Conservation (phyloP, 2,797 vertebrate species). For the Hoplostethus mediterraneus region DNA sequence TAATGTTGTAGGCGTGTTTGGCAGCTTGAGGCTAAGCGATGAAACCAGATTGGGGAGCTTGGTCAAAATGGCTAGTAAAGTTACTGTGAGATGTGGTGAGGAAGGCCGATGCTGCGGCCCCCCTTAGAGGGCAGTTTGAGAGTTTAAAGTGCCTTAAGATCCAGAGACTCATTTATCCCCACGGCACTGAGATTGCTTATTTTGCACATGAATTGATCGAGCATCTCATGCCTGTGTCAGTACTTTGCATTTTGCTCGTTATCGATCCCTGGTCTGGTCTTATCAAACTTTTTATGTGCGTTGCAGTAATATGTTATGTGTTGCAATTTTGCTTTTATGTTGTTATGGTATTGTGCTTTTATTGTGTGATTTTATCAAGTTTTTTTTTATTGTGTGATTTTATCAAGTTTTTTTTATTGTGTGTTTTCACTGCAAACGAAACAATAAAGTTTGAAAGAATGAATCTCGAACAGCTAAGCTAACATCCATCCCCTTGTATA, state of each 20-base stretch:
- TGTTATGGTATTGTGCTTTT: background rate
- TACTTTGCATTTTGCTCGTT: background rate
- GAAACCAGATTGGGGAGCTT: background rate
- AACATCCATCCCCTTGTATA: background rate
- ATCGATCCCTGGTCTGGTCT: background rate
- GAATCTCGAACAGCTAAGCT: constrained; percentile 2
- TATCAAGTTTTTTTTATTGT: background rate
- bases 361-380: background rate
- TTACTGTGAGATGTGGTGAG: background rate
- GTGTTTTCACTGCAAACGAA: too few relatives aligned
- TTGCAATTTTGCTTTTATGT: constrained; percentile 12
- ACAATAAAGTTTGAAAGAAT: background rate
- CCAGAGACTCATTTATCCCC: background rate
- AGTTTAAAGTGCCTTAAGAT: background rate
- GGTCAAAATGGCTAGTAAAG: background rate
- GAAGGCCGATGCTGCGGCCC: too few relatives aligned
- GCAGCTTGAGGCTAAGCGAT: background rate
- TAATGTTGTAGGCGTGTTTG: background rate
- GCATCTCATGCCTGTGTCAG: background rate
- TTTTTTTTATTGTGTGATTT: background rate
- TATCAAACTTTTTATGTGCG: background rate
- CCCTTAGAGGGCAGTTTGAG: background rate
- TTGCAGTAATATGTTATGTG: background rate
- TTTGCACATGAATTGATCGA: background rate
- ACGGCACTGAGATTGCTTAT: background rate